These are phyloP conservation scores for Hirtodrosophila alboralis DNA, from an alignment of 2,888 invertebrate species.

Conservation along the genomic window DNA sequence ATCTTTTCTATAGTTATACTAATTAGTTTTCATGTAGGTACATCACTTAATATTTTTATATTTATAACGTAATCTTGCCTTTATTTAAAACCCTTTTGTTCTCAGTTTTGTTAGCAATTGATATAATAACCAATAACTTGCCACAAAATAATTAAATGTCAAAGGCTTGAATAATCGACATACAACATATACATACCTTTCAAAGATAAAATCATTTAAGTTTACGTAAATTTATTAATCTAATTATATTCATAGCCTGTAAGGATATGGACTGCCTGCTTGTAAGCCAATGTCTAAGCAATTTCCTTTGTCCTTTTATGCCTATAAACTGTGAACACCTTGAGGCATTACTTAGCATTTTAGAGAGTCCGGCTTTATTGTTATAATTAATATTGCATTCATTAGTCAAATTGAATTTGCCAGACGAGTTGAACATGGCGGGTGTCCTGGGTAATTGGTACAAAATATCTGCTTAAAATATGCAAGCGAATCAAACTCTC, in stretches of 20 bases:
- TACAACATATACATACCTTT: not conserved
- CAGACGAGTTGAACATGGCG: not conserved
- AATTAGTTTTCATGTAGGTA: no score
- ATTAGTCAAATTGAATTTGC: constrained; percentile 52
- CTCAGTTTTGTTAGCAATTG: no score
- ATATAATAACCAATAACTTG: not conserved
- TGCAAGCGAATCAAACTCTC: constrained; percentile 42
- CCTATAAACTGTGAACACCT: constrained; percentile 25
- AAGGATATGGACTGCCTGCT: constrained; percentile 10
- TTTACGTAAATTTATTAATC: constrained; percentile 10
- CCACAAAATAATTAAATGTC: no score
- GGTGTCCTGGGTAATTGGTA: not conserved
- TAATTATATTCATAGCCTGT: constrained; percentile 29
- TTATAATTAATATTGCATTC: constrained; percentile 61
- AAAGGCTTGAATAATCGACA: not conserved
- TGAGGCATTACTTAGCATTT: constrained; percentile 12
- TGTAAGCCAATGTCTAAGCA: constrained; percentile 9
- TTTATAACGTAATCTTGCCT: no score
- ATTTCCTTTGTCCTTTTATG: constrained; percentile 25
- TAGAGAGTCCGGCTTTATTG: constrained; percentile 20
- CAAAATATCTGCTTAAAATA: constrained; percentile 34
- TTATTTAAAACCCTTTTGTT: no score
- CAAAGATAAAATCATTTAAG: not conserved
- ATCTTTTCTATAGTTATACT: no score
- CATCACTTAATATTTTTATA: no score